phyloP scores from a whole-genome alignment of 2,113 vertebrate species.

The Trematocara stigmaticum region DNA sequence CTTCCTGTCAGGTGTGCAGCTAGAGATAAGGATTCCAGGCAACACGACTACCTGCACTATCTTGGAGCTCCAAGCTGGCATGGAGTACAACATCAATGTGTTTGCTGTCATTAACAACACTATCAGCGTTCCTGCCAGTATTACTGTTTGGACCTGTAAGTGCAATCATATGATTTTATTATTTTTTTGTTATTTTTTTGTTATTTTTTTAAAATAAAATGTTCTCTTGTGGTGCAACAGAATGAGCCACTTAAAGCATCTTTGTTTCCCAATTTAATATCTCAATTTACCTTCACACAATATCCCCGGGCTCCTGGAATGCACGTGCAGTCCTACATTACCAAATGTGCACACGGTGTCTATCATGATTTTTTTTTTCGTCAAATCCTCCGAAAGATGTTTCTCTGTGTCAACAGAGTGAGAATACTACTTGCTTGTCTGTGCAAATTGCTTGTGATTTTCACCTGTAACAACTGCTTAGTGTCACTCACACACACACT shows the following conservation, averaged over 20 bases:
- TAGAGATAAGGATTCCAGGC: slow-evolving; percentile 86
- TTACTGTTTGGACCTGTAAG: slow-evolving; percentile 90
- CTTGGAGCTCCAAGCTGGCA: slow-evolving; percentile 82
- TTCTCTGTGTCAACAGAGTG: slow-evolving; percentile 10
- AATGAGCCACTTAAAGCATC: not conserved
- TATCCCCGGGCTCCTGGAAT: not conserved
- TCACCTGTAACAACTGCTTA: slow-evolving; percentile 5
- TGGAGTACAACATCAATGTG: slow-evolving; percentile 91
- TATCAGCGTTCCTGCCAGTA: slow-evolving; percentile 82
- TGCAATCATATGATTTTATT: slow-evolving; percentile 23
- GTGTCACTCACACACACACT: slow-evolving; percentile 2
- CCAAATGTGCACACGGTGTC: not conserved
- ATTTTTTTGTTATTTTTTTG: not conserved
- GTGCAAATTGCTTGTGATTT: not conserved
- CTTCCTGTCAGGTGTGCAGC: slow-evolving; percentile 68
- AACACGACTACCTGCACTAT: slow-evolving; percentile 83
- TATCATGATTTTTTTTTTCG: not conserved
- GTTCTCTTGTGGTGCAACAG: not conserved
- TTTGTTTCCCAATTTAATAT: not conserved
- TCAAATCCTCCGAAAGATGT: not conserved
- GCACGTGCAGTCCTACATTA: not conserved
- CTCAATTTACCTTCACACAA: not conserved
- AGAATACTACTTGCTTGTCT: slow-evolving; percentile 15
- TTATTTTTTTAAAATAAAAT: not conserved
- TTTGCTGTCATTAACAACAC: slow-evolving; percentile 85